Conservation (phyloP, 2,888 invertebrate genomes). For the Mythimna impura region DNA sequence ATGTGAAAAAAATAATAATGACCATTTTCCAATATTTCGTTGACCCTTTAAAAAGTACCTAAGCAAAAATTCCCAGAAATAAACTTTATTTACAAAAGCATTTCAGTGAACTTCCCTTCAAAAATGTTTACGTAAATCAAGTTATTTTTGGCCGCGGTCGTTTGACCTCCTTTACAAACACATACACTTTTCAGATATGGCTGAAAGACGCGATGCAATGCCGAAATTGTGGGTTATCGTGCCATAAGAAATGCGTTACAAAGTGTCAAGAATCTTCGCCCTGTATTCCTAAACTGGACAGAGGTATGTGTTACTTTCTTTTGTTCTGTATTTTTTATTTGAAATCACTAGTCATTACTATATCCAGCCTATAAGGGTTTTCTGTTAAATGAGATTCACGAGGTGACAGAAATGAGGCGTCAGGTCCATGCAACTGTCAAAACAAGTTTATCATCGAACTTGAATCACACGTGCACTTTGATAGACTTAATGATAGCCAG, state of each 20-base stretch:
- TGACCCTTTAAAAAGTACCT: constrained; percentile 1
- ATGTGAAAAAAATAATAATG: background rate
- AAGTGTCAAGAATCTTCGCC: constrained; percentile 93
- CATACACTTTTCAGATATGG: constrained; percentile 93
- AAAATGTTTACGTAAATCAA: constrained; percentile 23
- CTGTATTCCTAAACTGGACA: constrained; percentile 83
- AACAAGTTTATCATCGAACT: no score
- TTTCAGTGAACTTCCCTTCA: constrained; percentile 21
- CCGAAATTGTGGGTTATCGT: constrained; percentile 96
- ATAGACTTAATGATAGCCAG: no score
- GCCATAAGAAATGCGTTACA: constrained; percentile 98
- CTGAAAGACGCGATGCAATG: constrained; percentile 98
- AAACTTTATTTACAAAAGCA: constrained; percentile 29
- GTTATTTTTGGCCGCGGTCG: constrained; percentile 42
- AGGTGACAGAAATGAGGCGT: background rate
- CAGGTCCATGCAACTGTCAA: background rate
- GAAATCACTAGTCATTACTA: background rate
- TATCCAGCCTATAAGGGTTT: background rate
- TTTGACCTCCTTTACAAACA: constrained; percentile 28
- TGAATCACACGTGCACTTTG: no score
- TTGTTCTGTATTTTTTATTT: background rate
- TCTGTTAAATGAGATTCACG: background rate
- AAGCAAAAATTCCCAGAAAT: constrained; percentile 14
- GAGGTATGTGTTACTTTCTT: constrained; percentile 72
- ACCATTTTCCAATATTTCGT: constrained; percentile 13